These are phyloP conservation scores for Stegodyphus dumicola DNA, from an alignment of 1,140 invertebrate species.

Conservation along the genomic window DNA sequence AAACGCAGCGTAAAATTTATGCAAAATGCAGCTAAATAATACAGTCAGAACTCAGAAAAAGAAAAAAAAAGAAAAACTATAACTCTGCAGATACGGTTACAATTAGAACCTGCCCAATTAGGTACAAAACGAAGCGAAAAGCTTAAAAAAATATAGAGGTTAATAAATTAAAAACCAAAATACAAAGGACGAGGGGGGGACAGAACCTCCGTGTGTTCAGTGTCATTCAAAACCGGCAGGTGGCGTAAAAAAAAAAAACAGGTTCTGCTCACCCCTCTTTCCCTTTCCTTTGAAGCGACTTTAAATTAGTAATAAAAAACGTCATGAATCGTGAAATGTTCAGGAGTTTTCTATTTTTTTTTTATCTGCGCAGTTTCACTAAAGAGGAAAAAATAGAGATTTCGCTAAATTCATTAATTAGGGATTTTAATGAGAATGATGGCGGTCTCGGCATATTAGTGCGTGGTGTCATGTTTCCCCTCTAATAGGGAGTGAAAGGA, in stretches of 20 bases:
- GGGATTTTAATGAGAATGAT: constrained; percentile 48
- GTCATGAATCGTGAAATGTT: no score
- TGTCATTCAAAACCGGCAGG: constrained; percentile 18
- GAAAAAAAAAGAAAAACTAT: not conserved
- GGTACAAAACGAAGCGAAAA: not conserved
- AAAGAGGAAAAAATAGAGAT: not conserved
- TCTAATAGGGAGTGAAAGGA: no score
- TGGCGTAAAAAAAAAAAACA: not conserved
- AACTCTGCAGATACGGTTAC: not conserved
- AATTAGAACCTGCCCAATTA: constrained; percentile 29
- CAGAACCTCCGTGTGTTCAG: not conserved
- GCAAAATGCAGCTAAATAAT: no score
- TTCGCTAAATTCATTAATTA: constrained; percentile 52
- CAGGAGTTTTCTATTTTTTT: no score
- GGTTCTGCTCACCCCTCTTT: no score
- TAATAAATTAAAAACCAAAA: not conserved
- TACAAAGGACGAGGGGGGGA: not conserved
- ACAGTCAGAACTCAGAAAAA: no score
- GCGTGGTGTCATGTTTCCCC: constrained; percentile 25
- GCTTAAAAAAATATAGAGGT: not conserved
- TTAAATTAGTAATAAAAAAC: no score
- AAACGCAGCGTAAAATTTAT: no score
- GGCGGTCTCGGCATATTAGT: constrained; percentile 18
- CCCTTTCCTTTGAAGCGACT: no score
- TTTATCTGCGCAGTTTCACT: no score